phyloP scores from a whole-genome alignment of 2,888 invertebrate species.

The Ametastegia equiseti region DNA sequence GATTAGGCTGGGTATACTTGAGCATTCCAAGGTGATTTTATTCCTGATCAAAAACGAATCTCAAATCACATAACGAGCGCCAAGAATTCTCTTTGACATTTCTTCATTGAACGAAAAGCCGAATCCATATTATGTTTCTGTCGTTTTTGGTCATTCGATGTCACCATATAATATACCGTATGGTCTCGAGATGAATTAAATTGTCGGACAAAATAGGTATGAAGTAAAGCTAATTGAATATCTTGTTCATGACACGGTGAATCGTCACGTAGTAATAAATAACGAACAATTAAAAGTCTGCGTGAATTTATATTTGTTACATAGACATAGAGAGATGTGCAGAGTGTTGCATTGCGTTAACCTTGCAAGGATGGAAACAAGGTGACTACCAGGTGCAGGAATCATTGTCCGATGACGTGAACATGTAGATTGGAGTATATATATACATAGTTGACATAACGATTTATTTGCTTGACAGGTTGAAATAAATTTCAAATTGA shows the following conservation, averaged over 20 bases:
- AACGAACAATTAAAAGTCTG: conserved; percentile 21
- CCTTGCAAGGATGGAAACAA: conserved; percentile 70
- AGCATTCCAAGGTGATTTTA: background rate
- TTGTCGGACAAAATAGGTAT: background rate
- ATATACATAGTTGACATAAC: background rate
- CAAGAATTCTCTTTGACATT: conserved; percentile 1
- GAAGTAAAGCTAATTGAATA: background rate
- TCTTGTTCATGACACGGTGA: background rate
- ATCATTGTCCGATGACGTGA: conserved; percentile 39
- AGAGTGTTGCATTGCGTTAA: background rate
- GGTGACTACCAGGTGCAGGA: conserved; percentile 43
- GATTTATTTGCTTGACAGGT: background rate
- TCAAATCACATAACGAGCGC: too few species aligned
- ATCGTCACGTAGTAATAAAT: conserved; percentile 32
- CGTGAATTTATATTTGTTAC: background rate
- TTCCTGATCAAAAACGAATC: background rate
- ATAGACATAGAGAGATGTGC: background rate
- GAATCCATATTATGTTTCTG: background rate
- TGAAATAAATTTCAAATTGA: background rate
- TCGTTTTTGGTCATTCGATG: background rate
- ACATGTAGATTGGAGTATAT: background rate
- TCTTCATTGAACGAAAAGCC: background rate
- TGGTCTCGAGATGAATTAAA: background rate
- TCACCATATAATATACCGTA: background rate
- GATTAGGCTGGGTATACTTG: background rate